A percentile compares a stretch with the other conserved stretches of the same genome.
Evolutionary conservation across 1,140 invertebrate genomes (phyloP).

Genomic region (Trachymyrmex cornetzi): DNA sequence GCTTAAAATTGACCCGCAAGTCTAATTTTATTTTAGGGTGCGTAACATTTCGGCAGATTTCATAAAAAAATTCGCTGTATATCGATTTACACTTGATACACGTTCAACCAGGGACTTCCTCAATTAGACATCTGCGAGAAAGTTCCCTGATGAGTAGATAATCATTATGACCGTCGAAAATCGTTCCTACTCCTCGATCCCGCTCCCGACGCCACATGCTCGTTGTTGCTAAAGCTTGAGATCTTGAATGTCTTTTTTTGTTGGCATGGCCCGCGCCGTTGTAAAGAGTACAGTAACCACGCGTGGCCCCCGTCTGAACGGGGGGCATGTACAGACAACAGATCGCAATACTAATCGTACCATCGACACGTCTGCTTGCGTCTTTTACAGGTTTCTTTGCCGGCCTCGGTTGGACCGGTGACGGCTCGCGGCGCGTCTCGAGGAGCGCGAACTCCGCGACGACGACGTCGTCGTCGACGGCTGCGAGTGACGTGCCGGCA

Average conservation of each 20-base stretch:
- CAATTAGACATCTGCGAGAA: conserved; percentile 21
- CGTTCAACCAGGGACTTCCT: conserved; percentile 26
- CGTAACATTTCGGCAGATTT: neutral
- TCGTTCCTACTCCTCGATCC: conserved; percentile 57
- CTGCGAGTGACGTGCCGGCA: conserved; percentile 77
- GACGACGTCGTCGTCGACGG: conserved; percentile 77
- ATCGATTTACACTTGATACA: conserved; percentile 25
- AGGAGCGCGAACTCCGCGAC: conserved; percentile 73
- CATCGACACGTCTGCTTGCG: conserved; percentile 66
- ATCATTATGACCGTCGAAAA: conserved; percentile 4
- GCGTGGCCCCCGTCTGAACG: conserved; percentile 12
- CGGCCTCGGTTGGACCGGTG: conserved; percentile 82
- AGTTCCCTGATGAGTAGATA: conserved; percentile 32
- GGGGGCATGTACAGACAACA: neutral
- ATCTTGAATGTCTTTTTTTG: conserved; percentile 84
- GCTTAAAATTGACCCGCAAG: neutral
- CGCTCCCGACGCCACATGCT: conserved; percentile 78
- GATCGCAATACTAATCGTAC: conserved; percentile 62
- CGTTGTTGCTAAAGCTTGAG: conserved; percentile 86
- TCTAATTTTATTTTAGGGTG: neutral
- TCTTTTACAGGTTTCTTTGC: conserved; percentile 84
- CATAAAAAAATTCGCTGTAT: neutral
- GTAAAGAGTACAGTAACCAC: conserved; percentile 70
- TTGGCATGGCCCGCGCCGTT: conserved; percentile 78
- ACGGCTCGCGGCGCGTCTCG: conserved; percentile 59